These are phyloP conservation scores for Antedon mediterranea DNA, from an alignment of 53 echinoderm and acorn worm genomes.

Conservation along the genomic window DNA sequence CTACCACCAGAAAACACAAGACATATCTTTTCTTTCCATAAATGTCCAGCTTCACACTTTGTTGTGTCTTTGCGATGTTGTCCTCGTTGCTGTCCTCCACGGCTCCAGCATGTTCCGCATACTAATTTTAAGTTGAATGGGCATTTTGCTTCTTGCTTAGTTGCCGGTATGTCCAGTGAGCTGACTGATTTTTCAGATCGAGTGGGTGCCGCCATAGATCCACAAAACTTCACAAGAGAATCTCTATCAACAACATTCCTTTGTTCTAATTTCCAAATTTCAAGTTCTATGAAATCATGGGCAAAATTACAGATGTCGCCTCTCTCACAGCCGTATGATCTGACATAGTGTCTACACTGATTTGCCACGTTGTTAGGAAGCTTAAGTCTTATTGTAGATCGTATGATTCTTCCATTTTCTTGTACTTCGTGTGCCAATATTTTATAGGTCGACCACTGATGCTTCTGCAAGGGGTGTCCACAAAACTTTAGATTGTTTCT, in stretches of 20 bases:
- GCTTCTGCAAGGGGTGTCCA: constrained; percentile 22
- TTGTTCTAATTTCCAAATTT: constrained; percentile 53
- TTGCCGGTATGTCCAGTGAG: too few relatives aligned
- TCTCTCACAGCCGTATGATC: constrained; percentile 29
- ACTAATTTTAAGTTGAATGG: constrained; percentile 15
- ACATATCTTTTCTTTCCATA: constrained; percentile 43
- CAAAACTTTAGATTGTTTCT: constrained; percentile 14
- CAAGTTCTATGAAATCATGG: constrained; percentile 46
- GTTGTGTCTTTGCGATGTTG: constrained; percentile 26
- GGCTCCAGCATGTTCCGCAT: constrained; percentile 55
- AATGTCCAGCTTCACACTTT: constrained; percentile 27
- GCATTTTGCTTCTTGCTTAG: not conserved
- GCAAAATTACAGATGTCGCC: constrained; percentile 64
- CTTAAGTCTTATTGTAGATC: constrained; percentile 44
- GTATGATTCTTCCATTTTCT: constrained; percentile 27
- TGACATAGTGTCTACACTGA: constrained; percentile 44
- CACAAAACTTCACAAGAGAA: constrained; percentile 27
- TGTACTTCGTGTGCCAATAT: constrained; percentile 34
- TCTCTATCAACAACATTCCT: constrained; percentile 19
- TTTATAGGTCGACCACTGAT: constrained; percentile 45
- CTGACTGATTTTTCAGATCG: not conserved
- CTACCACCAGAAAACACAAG: constrained; percentile 23
- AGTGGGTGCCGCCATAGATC: not conserved
- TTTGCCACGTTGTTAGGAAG: constrained; percentile 42
- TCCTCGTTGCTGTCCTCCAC: constrained; percentile 12